Conservation (phyloP, 30 jellyfish, hydroid and myxozoan species). For the Aurelia aurita region DNA sequence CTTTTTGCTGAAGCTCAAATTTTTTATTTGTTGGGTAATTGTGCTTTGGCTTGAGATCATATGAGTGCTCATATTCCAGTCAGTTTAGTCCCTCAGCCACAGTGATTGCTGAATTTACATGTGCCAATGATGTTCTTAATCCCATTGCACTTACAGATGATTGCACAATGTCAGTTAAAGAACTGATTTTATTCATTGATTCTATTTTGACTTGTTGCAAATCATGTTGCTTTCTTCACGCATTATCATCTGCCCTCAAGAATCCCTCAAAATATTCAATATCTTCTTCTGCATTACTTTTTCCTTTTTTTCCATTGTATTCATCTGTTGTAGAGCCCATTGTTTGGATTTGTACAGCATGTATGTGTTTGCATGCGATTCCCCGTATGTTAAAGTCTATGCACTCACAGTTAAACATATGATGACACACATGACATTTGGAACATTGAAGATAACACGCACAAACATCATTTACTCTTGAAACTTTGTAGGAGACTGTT, state of each 20-base stretch:
- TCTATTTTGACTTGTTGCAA: not conserved
- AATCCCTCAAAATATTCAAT: not conserved
- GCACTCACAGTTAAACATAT: constrained; percentile 23
- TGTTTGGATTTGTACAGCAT: constrained; percentile 1
- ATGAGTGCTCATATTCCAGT: constrained; percentile 7
- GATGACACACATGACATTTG: constrained; percentile 19
- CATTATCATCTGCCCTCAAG: not conserved
- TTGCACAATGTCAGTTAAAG: constrained; percentile 14
- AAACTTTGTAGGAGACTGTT: not conserved
- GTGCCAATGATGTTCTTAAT: constrained; percentile 1
- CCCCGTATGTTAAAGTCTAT: not conserved
- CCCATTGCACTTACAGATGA: not conserved
- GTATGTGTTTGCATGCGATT: not conserved
- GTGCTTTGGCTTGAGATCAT: not conserved
- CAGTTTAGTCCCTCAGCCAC: not conserved
- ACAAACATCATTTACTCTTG: not conserved
- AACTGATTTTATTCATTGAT: not conserved
- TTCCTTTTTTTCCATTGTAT: not conserved
- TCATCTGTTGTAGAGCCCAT: not conserved
- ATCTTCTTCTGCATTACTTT: not conserved
- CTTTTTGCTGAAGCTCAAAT: constrained; percentile 1
- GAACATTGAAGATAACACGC: not conserved
- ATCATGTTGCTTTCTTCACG: not conserved
- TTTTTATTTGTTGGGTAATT: not conserved
- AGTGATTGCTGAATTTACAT: constrained; percentile 7